Conservation (phyloP, 2,888 invertebrate genomes). For the Heliothis peltigera region DNA sequence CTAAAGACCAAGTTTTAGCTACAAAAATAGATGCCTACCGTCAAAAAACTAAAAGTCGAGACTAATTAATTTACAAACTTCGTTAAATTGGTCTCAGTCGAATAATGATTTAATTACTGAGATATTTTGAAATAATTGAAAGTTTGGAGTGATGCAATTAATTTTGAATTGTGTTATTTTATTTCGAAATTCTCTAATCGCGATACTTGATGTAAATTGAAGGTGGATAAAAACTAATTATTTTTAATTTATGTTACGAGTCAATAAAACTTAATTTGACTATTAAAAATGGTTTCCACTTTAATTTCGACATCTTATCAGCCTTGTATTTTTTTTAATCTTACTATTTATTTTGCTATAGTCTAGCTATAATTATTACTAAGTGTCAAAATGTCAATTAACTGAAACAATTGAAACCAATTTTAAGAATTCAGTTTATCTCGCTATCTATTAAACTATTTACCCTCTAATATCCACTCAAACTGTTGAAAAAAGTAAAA, state of each 20-base stretch:
- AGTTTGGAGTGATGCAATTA: conserved; percentile 49
- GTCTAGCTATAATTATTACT: neutral
- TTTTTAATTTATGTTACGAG: neutral
- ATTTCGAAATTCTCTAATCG: conserved; percentile 30
- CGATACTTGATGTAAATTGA: conserved; percentile 18
- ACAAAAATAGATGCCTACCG: conserved; percentile 18
- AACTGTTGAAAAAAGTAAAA: conserved; percentile 76
- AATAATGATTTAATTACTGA: conserved; percentile 35
- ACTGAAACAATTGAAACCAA: too few species aligned
- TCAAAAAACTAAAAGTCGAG: conserved; percentile 30
- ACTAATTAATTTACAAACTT: conserved; percentile 48
- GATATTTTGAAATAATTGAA: conserved; percentile 47
- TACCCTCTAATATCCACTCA: conserved; percentile 66
- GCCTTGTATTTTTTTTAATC: neutral
- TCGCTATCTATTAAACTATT: conserved; percentile 10
- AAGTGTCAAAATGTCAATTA: neutral
- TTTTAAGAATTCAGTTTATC: too few species aligned
- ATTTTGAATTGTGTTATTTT: conserved; percentile 34
- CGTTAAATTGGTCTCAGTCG: conserved; percentile 38
- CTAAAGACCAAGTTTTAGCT: neutral
- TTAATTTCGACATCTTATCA: conserved; percentile 7
- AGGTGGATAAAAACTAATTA: conserved; percentile 30
- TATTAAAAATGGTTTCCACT: conserved; percentile 16
- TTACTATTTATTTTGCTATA: neutral
- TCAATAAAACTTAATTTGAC: conserved; percentile 10